phyloP scores from a whole-genome alignment of 1,140 invertebrate genomes.

The Philotrypesis tridentata region DNA sequence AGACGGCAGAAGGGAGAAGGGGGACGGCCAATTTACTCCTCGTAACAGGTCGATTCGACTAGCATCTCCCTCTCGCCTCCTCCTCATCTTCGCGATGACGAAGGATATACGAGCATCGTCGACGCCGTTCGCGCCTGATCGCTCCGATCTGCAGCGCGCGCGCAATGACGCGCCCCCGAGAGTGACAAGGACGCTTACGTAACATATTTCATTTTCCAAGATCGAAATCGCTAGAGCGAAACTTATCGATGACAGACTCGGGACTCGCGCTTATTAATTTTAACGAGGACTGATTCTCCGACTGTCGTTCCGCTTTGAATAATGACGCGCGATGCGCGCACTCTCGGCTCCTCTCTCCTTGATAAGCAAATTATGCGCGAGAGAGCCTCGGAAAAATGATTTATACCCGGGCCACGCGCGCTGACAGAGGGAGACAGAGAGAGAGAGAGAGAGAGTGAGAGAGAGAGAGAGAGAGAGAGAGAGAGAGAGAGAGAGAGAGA shows the following conservation, averaged over 20 bases:
- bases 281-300: neutral
- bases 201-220: constrained; percentile 47
- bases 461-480: neutral
- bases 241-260: constrained; percentile 30
- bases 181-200: constrained; percentile 43
- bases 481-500: neutral
- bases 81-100: constrained; percentile 53
- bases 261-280: constrained; percentile 42
- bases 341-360: too few species aligned
- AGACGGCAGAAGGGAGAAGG: constrained; percentile 42
- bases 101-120: constrained; percentile 47
- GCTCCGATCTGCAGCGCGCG: neutral
- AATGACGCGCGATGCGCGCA: neutral
- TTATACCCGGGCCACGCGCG: too few species aligned
- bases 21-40: constrained; percentile 59
- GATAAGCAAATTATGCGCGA: neutral
- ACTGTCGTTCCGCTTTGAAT: neutral
- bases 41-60: constrained; percentile 59
- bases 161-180: constrained; percentile 51
- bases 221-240: constrained; percentile 14
- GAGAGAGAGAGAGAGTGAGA: neutral
- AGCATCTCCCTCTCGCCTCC: neutral
- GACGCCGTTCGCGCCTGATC: neutral
- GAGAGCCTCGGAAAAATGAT: neutral
- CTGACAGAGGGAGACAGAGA: too few species aligned